Percentiles rank a stretch among this genome's conserved stretches.
These are phyloP conservation scores for Pelodytes ibericus DNA, from an alignment of 2,797 vertebrate species.

Conservation along the genomic window DNA sequence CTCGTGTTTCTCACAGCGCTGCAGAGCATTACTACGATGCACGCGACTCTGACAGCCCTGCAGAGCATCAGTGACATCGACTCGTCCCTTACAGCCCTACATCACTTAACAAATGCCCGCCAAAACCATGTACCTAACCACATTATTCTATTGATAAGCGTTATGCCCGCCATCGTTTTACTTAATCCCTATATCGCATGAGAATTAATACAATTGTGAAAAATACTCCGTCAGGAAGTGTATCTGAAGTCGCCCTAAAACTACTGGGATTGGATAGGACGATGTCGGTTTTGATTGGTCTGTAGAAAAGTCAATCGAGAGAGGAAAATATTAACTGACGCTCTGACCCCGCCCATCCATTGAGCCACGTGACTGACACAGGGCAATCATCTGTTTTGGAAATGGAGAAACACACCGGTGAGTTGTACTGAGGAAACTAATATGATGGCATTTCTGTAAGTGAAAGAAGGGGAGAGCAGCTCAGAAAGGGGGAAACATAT, in stretches of 20 bases:
- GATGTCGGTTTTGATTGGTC: background rate
- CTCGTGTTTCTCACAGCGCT: background rate
- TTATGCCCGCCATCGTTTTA: too few species aligned
- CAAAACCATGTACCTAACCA: too few species aligned
- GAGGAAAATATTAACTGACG: background rate
- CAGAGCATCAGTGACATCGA: background rate
- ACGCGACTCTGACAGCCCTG: background rate
- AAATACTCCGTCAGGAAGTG: too few species aligned
- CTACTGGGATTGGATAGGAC: background rate
- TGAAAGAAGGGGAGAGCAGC: too few species aligned
- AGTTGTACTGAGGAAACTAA: too few species aligned
- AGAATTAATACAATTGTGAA: too few species aligned
- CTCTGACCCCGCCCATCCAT: background rate
- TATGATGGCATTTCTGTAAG: too few species aligned
- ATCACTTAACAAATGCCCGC: too few species aligned
- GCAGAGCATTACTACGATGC: constrained; percentile 9
- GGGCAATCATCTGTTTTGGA: background rate
- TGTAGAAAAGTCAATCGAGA: background rate
- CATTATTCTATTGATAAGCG: too few species aligned
- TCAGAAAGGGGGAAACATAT: too few species aligned
- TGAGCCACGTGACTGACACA: background rate
- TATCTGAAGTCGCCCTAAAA: too few species aligned
- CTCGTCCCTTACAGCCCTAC: background rate
- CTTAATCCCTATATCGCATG: too few species aligned
- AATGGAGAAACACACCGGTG: background rate